phyloP scores from a whole-genome alignment of 1,140 invertebrate species.

The Bactericera cockerelli region DNA sequence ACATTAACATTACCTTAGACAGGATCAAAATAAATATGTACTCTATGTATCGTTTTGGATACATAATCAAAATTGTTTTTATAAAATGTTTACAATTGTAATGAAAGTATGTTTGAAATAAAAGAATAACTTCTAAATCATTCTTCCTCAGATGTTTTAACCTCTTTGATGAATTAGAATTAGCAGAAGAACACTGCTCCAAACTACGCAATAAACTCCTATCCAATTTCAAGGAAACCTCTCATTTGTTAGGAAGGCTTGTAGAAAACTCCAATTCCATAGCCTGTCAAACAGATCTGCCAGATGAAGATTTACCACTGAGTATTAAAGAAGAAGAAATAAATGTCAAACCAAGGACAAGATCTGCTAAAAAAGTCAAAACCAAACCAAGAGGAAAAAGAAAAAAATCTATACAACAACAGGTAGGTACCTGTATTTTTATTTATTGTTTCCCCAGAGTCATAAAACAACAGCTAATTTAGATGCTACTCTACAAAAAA shows the following conservation, averaged over 20 bases:
- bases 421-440: not conserved
- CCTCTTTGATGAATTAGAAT: slow-evolving; percentile 13
- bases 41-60: not conserved
- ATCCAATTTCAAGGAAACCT: slow-evolving; percentile 7
- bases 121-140: not conserved
- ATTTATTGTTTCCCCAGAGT: too few species aligned
- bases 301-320: not conserved
- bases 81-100: not conserved
- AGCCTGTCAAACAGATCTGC: slow-evolving; percentile 12
- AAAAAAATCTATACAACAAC: not conserved
- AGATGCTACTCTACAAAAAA: too few species aligned
- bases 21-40: too few species aligned
- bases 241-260: slow-evolving; percentile 2
- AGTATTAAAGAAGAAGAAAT: not conserved
- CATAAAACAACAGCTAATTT: too few species aligned
- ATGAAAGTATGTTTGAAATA: too few species aligned
- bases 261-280: not conserved
- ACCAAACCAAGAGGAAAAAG: not conserved
- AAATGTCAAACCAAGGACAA: not conserved
- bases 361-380: not conserved
- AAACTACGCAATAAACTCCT: slow-evolving; percentile 1
- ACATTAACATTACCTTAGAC: too few species aligned
- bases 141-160: slow-evolving; percentile 12
- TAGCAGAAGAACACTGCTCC: slow-evolving; percentile 1
- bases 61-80: not conserved